These are phyloP conservation scores for Monopis laevigella DNA, from an alignment of 2,888 invertebrate species.

Conservation along the genomic window DNA sequence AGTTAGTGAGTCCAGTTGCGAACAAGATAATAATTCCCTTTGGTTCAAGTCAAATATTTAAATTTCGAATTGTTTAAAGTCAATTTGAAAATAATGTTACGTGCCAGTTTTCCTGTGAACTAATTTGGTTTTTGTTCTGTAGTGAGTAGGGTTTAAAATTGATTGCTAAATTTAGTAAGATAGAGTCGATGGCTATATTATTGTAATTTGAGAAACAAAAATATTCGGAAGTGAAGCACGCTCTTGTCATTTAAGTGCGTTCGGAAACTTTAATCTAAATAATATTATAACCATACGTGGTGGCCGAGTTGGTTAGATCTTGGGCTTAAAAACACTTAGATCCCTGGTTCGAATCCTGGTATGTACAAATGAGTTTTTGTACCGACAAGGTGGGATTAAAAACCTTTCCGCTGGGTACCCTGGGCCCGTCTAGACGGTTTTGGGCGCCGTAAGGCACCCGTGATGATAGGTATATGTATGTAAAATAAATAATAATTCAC, in stretches of 20 bases:
- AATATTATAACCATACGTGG: background rate
- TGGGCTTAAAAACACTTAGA: no score
- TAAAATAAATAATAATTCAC: background rate
- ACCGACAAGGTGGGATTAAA: no score
- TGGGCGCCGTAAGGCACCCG: no score
- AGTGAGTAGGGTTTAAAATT: background rate
- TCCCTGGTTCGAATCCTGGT: no score
- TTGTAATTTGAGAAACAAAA: slow-evolving; percentile 29
- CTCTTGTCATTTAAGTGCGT: slow-evolving; percentile 19
- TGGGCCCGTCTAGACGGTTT: no score
- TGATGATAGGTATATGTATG: no score
- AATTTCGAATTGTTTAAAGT: slow-evolving; percentile 28
- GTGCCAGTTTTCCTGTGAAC: no score
- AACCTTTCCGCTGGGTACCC: no score
- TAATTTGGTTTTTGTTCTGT: no score
- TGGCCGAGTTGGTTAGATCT: no score
- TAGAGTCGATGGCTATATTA: slow-evolving; percentile 32
- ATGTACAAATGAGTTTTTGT: no score
- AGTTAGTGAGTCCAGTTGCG: slow-evolving; percentile 22
- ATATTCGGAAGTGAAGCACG: slow-evolving; percentile 21
- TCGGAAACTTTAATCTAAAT: slow-evolving; percentile 11
- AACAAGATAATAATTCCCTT: slow-evolving; percentile 52
- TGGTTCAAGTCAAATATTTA: slow-evolving; percentile 51
- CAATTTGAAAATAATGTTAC: no score
- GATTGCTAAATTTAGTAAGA: slow-evolving; percentile 21